A percentile compares a stretch with the other conserved stretches of the same genome.
phyloP scores from a whole-genome alignment of 2,113 vertebrate genomes.

The Ochotona curzoniae region DNA sequence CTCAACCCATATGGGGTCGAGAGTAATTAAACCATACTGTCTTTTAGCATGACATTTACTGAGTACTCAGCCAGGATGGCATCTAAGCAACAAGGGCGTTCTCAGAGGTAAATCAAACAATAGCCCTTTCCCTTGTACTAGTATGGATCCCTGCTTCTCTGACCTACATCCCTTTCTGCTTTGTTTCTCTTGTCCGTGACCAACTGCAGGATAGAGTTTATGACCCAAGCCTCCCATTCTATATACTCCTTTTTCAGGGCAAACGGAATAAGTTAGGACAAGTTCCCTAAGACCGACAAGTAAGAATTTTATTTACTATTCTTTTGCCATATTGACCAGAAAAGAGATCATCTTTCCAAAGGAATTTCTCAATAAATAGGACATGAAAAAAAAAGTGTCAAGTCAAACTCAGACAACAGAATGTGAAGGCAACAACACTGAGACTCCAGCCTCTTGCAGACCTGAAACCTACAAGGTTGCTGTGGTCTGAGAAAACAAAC shows the following conservation, averaged over 20 bases:
- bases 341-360: background rate
- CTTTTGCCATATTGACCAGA: background rate
- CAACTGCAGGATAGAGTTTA: background rate
- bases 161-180: background rate
- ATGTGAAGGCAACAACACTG: background rate
- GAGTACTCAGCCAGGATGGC: background rate
- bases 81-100: background rate
- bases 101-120: background rate
- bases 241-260: background rate
- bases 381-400: background rate
- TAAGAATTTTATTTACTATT: background rate
- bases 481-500: background rate
- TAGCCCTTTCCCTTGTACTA: background rate
- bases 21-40: background rate
- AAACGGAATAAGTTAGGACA: background rate
- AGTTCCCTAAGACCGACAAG: background rate
- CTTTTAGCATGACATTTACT: background rate
- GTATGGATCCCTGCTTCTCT: background rate
- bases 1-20: background rate
- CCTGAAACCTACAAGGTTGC: background rate
- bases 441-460: background rate
- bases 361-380: background rate
- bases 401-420: background rate
- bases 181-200: background rate
- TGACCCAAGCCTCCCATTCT: background rate